phyloP scores from a whole-genome alignment of 2,797 vertebrate species.

The Ctenosaura bakeri region DNA sequence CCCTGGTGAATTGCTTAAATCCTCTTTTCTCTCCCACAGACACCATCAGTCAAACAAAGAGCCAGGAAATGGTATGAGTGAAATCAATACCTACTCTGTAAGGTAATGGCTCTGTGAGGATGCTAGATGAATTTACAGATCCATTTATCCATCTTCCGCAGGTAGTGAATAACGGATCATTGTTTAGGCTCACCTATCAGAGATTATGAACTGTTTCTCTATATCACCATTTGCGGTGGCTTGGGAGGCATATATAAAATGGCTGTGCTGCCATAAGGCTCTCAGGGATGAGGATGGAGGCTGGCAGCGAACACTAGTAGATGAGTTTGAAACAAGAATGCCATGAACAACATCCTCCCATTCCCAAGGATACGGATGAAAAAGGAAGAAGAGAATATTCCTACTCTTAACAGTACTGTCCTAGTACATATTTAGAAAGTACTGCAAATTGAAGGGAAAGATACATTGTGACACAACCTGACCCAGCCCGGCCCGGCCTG shows the following conservation, averaged over 20 bases:
- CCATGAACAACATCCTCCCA: neutral
- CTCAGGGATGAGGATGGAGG: neutral
- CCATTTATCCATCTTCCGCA: slow-evolving; percentile 16
- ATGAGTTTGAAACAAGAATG: neutral
- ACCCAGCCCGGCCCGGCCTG: neutral
- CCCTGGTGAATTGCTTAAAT: neutral
- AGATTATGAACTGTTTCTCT: neutral
- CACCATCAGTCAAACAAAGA: slow-evolving; percentile 26
- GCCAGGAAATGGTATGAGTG: neutral
- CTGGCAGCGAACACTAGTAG: neutral
- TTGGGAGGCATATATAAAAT: neutral
- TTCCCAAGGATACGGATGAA: neutral
- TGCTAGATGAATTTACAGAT: slow-evolving; percentile 15
- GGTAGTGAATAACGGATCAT: neutral
- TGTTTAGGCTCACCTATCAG: neutral
- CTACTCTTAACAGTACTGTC: neutral
- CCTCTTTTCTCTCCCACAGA: neutral
- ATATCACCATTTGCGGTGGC: neutral
- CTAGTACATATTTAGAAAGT: neutral
- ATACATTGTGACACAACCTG: neutral
- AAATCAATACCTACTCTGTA: slow-evolving; percentile 20
- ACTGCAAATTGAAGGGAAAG: neutral
- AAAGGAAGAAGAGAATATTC: neutral
- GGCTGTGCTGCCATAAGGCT: no score
- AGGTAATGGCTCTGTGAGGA: slow-evolving; percentile 2